A percentile compares a stretch with the other conserved stretches of the same genome.
Conservation (phyloP, 2,113 vertebrate species). For the Hypomesus transpacificus region DNA sequence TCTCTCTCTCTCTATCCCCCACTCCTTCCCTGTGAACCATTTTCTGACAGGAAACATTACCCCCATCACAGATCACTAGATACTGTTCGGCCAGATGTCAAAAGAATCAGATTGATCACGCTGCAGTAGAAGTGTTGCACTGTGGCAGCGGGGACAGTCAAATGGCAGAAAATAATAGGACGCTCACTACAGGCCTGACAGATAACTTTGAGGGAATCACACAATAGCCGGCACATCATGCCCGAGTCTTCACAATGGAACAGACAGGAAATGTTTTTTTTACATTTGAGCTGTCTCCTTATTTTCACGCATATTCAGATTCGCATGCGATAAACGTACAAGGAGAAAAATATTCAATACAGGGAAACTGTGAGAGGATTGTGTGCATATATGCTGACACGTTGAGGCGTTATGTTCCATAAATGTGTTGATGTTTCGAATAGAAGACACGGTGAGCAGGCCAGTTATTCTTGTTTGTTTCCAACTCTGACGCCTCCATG, state of each 20-base stretch:
- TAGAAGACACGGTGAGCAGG: conserved; percentile 15
- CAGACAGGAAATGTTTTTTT: conserved; percentile 61
- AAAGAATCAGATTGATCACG: conserved; percentile 65
- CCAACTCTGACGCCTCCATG: conserved; percentile 36
- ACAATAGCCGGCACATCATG: conserved; percentile 57
- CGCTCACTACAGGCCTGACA: conserved; percentile 58
- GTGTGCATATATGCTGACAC: too few relatives aligned
- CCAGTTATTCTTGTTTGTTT: conserved; percentile 41
- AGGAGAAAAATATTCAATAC: conserved; percentile 41
- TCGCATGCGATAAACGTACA: conserved; percentile 46
- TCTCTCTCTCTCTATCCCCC: conserved; percentile 14
- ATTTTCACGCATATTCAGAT: conserved; percentile 59
- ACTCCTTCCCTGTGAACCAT: conserved; percentile 38
- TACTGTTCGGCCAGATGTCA: conserved; percentile 59
- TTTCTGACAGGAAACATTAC: conserved; percentile 68
- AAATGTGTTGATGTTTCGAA: not conserved
- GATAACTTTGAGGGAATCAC: conserved; percentile 59
- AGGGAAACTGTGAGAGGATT: too few relatives aligned
- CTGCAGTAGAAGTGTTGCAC: conserved; percentile 53
- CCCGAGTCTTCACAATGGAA: conserved; percentile 54
- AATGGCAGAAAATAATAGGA: conserved; percentile 70
- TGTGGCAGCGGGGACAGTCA: conserved; percentile 60
- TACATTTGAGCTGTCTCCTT: conserved; percentile 54
- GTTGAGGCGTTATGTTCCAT: too few relatives aligned
- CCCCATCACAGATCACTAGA: conserved; percentile 64